Evolutionary conservation across 2,113 vertebrate genomes (phyloP).

Genomic region (Gobiocypris rarus): DNA sequence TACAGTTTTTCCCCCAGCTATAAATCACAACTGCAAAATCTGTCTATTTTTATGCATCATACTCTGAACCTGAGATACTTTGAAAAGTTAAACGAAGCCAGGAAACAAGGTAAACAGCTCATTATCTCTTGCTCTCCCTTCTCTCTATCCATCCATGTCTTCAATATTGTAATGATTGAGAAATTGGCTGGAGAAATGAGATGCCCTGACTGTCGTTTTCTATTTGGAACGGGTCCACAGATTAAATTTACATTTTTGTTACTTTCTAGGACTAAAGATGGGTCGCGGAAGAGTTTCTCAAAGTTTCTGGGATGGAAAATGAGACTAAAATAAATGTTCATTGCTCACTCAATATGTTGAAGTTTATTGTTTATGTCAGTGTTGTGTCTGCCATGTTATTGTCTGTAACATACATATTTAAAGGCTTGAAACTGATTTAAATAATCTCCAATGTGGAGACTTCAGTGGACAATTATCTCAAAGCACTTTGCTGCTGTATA

Average conservation of each 20-base stretch:
- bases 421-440: not conserved
- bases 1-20: not conserved
- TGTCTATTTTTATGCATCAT: not conserved
- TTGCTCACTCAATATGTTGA: not conserved
- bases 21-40: not conserved
- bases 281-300: constrained; percentile 31
- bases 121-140: constrained; percentile 15
- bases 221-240: constrained; percentile 24
- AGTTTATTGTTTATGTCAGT: not conserved
- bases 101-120: not conserved
- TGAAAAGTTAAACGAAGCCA: constrained; percentile 6
- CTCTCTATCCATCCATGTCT: constrained; percentile 22
- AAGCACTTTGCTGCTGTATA: constrained; percentile 13
- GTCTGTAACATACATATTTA: not conserved
- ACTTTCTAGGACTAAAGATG: constrained; percentile 27
- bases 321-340: not conserved
- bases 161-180: constrained; percentile 13
- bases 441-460: not conserved
- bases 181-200: not conserved
- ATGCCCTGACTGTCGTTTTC: constrained; percentile 9
- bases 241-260: constrained; percentile 16
- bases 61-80: not conserved
- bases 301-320: not conserved
- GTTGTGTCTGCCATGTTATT: not conserved
- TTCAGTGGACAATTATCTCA: not conserved